Conservation (phyloP, 2,797 vertebrate species). For the Tokudaia tokunoshimensis region DNA sequence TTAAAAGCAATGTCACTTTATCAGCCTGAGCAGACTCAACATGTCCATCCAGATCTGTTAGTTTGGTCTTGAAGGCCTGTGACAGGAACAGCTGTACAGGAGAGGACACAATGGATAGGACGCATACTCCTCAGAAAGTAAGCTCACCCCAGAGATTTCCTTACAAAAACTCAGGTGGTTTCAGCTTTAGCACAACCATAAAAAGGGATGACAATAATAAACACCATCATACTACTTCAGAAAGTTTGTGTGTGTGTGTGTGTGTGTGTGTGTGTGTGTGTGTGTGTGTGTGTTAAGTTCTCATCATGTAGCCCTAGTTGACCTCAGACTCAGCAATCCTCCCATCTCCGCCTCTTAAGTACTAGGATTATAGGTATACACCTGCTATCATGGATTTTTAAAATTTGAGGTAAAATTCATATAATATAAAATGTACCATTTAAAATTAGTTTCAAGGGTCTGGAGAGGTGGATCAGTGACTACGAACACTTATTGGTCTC, state of each 20-base stretch:
- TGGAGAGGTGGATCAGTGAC: neutral
- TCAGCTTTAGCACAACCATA: neutral
- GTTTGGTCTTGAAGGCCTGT: neutral
- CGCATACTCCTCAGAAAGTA: neutral
- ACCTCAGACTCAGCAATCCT: neutral
- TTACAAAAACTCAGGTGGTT: neutral
- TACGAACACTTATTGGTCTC: neutral
- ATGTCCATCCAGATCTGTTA: neutral
- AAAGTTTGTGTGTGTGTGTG: too few species aligned
- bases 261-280: too few species aligned
- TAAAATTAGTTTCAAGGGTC: neutral
- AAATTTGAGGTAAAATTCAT: neutral
- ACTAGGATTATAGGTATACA: neutral
- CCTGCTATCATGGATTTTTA: neutral
- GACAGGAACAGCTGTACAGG: neutral
- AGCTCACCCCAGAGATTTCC: neutral
- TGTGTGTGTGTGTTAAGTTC: neutral
- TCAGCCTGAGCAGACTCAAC: neutral
- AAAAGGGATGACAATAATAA: neutral
- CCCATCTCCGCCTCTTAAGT: neutral
- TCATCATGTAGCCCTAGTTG: neutral
- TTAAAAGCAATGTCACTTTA: neutral
- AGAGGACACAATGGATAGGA: neutral
- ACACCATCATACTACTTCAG: neutral
- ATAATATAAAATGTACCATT: neutral